Evolutionary conservation across 2,113 vertebrate genomes (phyloP).

Genomic region (Brachyhypopomus gauderio): DNA sequence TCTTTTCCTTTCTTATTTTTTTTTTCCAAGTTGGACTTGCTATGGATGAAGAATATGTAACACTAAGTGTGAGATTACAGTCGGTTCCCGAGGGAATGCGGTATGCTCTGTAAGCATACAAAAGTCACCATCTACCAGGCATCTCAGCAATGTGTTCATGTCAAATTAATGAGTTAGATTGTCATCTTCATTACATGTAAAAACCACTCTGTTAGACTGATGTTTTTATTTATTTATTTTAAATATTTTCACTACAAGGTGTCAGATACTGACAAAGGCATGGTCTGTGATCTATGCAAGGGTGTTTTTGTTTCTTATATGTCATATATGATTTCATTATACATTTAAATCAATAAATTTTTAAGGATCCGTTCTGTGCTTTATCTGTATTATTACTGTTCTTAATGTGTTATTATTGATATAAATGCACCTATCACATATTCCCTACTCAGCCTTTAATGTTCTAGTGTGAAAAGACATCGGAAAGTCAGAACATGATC

Average conservation of each 20-base stretch:
- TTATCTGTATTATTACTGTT: slow-evolving; percentile 21
- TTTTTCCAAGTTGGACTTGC: slow-evolving; percentile 16
- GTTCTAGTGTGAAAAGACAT: neutral
- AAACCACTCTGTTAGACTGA: slow-evolving; percentile 54
- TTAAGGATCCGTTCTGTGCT: slow-evolving; percentile 84
- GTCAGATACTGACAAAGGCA: slow-evolving; percentile 83
- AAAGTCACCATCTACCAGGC: neutral
- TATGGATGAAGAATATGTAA: slow-evolving; percentile 23
- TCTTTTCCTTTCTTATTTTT: neutral
- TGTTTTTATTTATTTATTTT: slow-evolving; percentile 61
- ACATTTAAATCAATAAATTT: slow-evolving; percentile 95
- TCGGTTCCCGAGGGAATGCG: neutral
- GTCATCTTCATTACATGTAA: slow-evolving; percentile 56
- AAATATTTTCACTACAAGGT: slow-evolving; percentile 64
- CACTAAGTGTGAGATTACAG: neutral
- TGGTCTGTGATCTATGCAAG: slow-evolving; percentile 97
- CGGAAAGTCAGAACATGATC: no score
- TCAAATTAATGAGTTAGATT: neutral
- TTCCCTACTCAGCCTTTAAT: neutral
- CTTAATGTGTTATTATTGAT: neutral
- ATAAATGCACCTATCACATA: neutral
- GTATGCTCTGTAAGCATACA: slow-evolving; percentile 19
- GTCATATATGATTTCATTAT: slow-evolving; percentile 87
- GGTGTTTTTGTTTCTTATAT: slow-evolving; percentile 79
- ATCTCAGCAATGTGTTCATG: slow-evolving; percentile 25